Evolutionary conservation across 1,140 invertebrate genomes (phyloP), one percentile per base, ranked within the genome.

Genomic region (Eufriesea mexicana): DNA sequence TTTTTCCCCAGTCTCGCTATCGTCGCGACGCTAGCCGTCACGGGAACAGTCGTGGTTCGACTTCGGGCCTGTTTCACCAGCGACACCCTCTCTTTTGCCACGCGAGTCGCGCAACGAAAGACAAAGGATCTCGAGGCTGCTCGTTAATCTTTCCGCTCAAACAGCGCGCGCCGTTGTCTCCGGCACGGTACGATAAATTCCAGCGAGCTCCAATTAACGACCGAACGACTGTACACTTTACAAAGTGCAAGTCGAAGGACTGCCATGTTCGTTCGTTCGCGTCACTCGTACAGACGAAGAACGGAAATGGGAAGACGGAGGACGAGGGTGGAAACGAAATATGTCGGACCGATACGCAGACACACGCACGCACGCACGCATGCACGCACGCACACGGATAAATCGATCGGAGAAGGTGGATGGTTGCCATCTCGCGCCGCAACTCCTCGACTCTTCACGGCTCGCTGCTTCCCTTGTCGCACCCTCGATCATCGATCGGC

Each of bases 131-230:
- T 35, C 25, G 18, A 18, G 25, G 49, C 14, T 62, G 42, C 72
- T 47, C 79, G 72, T 82, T 55, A 64, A 82, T 67, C 61, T 45
- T 82, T 67, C 10, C 54, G 51, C 72, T 67, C 72, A 54, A 75
- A 66, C 51, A 47, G n/a, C 23, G n/a, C 25, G 67, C 75, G 18
- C n/a, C 67, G 77, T 62, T 72, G 67, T 79, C 79, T 66, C 49
- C 71, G 71, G 49, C 79, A 54, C 71, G 71, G 57, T 47, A 81
- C 79, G 54, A 75, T 81, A 28, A 79, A 67, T 75, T 49, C 45
- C 28, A 49, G 49, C 70, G 55, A 73, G 81, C 68, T 16, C 59
- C 77, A 35, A 71, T 86, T 61, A 84, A 86, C 81, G 73, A 42
- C 42, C 42, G 70, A 54, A 84, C 54, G 82, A 74, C 55, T 57